These are phyloP conservation scores for Corythoichthys intestinalis DNA, from an alignment of 2,113 vertebrate species.

Conservation along the genomic window DNA sequence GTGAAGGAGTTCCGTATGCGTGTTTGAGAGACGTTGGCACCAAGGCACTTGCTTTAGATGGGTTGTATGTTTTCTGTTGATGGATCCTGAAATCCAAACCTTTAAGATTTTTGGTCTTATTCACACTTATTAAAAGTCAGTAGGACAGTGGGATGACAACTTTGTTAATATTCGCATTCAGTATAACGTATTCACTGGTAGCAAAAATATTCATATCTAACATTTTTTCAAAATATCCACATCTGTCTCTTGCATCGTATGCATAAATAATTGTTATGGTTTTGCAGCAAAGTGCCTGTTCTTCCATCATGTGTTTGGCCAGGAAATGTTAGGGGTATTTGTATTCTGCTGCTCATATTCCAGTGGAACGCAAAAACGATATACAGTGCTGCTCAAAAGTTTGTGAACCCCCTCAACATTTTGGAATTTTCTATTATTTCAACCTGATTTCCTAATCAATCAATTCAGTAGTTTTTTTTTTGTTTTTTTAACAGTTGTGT, in stretches of 20 bases:
- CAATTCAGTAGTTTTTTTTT: too few relatives aligned
- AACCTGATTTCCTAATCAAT: too few relatives aligned
- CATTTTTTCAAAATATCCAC: not conserved
- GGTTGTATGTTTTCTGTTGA: not conserved
- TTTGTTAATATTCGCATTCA: not conserved
- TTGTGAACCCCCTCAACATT: too few relatives aligned
- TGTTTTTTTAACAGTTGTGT: too few relatives aligned
- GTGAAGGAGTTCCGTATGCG: conserved; percentile 4
- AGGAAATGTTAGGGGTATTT: not conserved
- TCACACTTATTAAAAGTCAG: not conserved
- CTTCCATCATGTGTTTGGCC: not conserved
- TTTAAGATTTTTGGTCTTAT: not conserved
- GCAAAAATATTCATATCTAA: not conserved
- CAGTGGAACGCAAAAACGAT: not conserved
- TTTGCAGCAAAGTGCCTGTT: not conserved
- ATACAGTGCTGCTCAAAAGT: too few relatives aligned
- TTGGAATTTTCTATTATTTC: too few relatives aligned
- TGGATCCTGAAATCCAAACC: not conserved
- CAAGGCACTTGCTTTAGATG: not conserved
- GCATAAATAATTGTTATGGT: not conserved
- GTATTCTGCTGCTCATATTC: not conserved
- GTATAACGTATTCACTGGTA: too few relatives aligned
- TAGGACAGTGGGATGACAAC: not conserved
- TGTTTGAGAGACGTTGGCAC: not conserved
- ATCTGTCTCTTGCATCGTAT: not conserved